These are phyloP conservation scores for Sycophaga agraensis DNA, from an alignment of 1,140 invertebrate genomes.

Conservation along the genomic window DNA sequence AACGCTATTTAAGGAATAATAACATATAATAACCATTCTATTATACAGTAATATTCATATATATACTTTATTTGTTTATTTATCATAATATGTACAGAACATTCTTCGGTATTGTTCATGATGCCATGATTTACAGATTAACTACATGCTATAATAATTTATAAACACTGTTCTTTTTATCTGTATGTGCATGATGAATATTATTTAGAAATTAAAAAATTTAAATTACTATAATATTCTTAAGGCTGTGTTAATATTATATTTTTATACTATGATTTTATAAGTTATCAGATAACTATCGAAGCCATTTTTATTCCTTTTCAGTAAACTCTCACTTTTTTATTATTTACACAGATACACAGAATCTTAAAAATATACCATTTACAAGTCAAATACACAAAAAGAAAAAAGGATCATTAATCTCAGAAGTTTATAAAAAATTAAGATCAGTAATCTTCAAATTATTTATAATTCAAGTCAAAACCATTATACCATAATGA, in stretches of 20 bases:
- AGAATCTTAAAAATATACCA: conserved; percentile 33
- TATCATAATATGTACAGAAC: conserved; percentile 26
- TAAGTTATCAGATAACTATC: background rate
- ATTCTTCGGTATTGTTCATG: conserved; percentile 24
- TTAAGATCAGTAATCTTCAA: background rate
- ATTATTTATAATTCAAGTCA: too few species aligned
- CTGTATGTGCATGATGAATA: conserved; percentile 21
- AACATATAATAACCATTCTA: background rate
- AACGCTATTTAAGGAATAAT: too few species aligned
- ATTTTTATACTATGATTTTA: background rate
- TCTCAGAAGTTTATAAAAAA: background rate
- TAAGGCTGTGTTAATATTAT: background rate
- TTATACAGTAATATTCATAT: conserved; percentile 18
- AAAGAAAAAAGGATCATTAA: too few species aligned
- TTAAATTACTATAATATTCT: conserved; percentile 14
- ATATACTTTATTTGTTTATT: conserved; percentile 27
- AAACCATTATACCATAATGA: too few species aligned
- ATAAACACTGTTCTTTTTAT: conserved; percentile 28
- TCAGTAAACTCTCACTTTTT: background rate
- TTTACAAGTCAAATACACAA: background rate
- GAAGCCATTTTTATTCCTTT: background rate
- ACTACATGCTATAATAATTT: conserved; percentile 27
- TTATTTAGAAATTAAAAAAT: conserved; percentile 18
- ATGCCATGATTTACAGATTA: conserved; percentile 14
- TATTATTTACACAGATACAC: conserved; percentile 52